These are phyloP conservation scores for Gonatopus flavifemur DNA, from an alignment of 1,140 invertebrate species.

Conservation along the genomic window DNA sequence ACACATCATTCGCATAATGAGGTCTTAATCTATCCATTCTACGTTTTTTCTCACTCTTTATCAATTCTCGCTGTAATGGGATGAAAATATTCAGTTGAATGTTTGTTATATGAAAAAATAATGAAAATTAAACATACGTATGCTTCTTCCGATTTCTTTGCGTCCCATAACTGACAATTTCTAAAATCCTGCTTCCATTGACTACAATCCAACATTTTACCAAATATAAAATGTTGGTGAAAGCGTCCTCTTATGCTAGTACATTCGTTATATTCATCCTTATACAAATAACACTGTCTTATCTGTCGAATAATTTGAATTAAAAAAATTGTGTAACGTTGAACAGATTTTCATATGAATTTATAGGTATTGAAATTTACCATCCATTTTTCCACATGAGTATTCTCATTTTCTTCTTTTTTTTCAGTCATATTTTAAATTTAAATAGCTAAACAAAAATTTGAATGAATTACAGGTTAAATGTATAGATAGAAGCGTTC, in stretches of 20 bases:
- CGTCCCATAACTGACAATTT: slow-evolving; percentile 72
- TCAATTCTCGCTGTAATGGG: slow-evolving; percentile 64
- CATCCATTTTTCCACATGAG: too few species aligned
- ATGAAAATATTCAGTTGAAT: slow-evolving; percentile 1
- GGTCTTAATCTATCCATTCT: slow-evolving; percentile 63
- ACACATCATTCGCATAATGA: slow-evolving; percentile 75
- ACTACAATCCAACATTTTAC: slow-evolving; percentile 70
- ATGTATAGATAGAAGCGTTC: too few species aligned
- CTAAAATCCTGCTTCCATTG: slow-evolving; percentile 77
- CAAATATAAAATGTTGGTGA: slow-evolving; percentile 84
- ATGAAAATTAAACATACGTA: slow-evolving; percentile 60
- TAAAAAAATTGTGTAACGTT: too few species aligned
- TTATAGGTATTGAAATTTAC: too few species aligned
- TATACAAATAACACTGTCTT: slow-evolving; percentile 71
- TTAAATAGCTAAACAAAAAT: too few species aligned
- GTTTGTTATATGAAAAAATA: background rate
- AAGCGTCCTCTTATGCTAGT: slow-evolving; percentile 72
- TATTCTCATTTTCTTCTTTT: too few species aligned
- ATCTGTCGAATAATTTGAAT: too few species aligned
- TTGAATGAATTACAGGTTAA: too few species aligned
- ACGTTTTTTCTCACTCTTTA: slow-evolving; percentile 71
- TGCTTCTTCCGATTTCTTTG: slow-evolving; percentile 65
- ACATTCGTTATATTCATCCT: slow-evolving; percentile 80
- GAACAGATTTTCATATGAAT: too few species aligned
- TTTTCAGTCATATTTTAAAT: too few species aligned